These are phyloP conservation scores for Prionace glauca DNA, from an alignment of 2,797 vertebrate species.

Conservation along the genomic window DNA sequence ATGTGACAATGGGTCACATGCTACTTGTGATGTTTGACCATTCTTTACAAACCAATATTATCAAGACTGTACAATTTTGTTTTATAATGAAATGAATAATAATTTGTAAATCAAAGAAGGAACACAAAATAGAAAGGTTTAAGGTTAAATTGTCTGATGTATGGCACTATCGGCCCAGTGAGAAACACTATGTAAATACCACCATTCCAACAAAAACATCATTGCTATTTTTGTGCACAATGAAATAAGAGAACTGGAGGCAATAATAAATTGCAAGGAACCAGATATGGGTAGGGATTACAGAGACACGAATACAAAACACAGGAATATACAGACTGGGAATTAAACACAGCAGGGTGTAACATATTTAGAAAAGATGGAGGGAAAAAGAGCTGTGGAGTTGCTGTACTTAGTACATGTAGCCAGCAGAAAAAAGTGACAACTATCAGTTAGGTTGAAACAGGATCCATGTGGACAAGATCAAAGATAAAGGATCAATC, in stretches of 20 bases:
- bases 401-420: neutral
- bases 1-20: neutral
- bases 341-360: neutral
- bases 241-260: neutral
- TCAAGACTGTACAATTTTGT: neutral
- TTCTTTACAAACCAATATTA: neutral
- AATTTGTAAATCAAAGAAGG: neutral
- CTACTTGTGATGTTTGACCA: neutral
- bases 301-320: neutral
- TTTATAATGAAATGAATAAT: neutral
- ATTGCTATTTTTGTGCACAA: neutral
- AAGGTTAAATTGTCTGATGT: neutral
- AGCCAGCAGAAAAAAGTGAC: neutral
- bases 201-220: neutral
- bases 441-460: neutral
- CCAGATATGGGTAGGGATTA: neutral
- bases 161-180: neutral
- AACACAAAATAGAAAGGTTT: neutral
- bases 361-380: neutral
- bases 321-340: neutral
- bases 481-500: neutral
- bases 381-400: neutral
- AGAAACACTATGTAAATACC: neutral
- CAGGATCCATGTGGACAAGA: neutral
- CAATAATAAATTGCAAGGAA: neutral